A percentile compares a stretch with the other conserved stretches of the same genome.
Evolutionary conservation across 2,113 vertebrate species (phyloP).

Genomic region (Tenrec ecaudatus): DNA sequence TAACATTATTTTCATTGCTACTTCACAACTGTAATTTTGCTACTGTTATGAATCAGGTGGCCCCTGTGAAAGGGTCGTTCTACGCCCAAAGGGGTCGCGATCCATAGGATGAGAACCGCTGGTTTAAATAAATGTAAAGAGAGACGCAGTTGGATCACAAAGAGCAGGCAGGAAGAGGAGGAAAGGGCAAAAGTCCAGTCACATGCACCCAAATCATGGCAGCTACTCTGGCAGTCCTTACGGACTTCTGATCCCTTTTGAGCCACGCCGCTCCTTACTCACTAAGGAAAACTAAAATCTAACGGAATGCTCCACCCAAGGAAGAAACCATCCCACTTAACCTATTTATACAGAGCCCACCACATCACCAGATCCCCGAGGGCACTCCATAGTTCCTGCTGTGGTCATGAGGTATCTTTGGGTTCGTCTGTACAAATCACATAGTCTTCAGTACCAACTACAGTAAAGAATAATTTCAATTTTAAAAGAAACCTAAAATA

Average conservation of each 20-base stretch:
- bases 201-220: neutral
- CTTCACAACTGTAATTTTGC: no score
- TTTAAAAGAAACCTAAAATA: slow-evolving; percentile 32
- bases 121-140: no score
- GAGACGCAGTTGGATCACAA: no score
- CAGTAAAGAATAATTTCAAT: slow-evolving; percentile 28
- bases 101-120: no score
- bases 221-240: neutral
- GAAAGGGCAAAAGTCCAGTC: neutral
- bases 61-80: no score
- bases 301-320: neutral
- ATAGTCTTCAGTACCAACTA: slow-evolving; percentile 8
- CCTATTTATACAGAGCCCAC: slow-evolving; percentile 7
- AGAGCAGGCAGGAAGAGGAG: neutral
- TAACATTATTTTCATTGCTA: no score
- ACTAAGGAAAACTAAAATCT: slow-evolving; percentile 19
- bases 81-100: no score
- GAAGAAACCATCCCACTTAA: neutral
- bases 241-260: neutral
- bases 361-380: neutral
- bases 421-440: neutral
- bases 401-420: neutral
- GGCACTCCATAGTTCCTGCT: slow-evolving; percentile 17
- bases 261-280: slow-evolving; percentile 10
- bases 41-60: no score